Evolutionary conservation across 2,797 vertebrate species (phyloP).

Genomic region (Lophotriccus pileatus): DNA sequence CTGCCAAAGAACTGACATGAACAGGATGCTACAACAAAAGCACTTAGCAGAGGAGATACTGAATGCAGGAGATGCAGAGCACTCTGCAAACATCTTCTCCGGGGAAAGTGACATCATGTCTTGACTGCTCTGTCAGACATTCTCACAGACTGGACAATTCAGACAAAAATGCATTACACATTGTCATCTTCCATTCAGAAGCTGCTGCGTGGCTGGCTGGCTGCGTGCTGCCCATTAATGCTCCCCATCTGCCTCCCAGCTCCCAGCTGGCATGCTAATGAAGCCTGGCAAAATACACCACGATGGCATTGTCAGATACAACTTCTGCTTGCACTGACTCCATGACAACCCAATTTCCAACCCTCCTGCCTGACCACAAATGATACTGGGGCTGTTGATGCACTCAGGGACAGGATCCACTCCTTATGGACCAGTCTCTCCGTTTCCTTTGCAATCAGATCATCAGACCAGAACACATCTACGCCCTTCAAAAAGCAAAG

Average conservation of each 20-base stretch:
- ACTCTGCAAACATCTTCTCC: neutral
- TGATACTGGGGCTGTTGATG: neutral
- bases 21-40: neutral
- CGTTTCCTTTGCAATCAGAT: neutral
- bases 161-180: neutral
- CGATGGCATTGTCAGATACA: neutral
- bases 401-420: neutral
- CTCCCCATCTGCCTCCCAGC: neutral
- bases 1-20: neutral
- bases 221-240: slow-evolving; percentile 10
- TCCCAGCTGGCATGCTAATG: neutral
- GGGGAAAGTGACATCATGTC: slow-evolving; percentile 51
- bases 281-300: neutral
- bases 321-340: neutral
- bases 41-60: neutral
- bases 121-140: slow-evolving; percentile 33
- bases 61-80: neutral
- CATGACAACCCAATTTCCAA: neutral
- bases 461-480: neutral
- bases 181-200: slow-evolving; percentile 6
- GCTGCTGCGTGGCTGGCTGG: neutral
- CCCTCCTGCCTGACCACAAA: neutral
- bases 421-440: neutral
- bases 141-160: neutral
- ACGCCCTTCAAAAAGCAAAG: neutral